Base-by-base conservation (phyloP, 2,113 vertebrate genomes). In the Mionectes macconnelli region DNA sequence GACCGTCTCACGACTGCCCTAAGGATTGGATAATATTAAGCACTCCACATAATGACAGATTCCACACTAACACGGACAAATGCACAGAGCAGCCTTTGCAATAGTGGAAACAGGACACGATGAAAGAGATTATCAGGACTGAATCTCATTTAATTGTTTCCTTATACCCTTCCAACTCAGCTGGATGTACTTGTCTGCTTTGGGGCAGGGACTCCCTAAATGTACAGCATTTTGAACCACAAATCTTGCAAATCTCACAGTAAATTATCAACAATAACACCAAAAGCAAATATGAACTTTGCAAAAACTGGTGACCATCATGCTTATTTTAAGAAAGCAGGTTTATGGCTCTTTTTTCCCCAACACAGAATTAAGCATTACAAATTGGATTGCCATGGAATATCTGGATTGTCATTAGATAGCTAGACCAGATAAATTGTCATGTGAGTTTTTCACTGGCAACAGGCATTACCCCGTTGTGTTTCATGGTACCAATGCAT, bases 41-140 rank as follows among this genome's bases (percentile, higher is more conserved):
- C 0, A 0, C 50, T 52, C 57, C 0, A 0, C 19, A 5, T 13
- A 17, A 64, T n/a, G 31, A 11, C 25, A 72, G 33, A 91, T 23
- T 60, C 44, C 33, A 25, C 5, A 4, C 15, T 57, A 66, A 33
- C 56, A 49, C 1, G 6, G 57, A 64, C 39, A 64, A 73, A 77
- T 0, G 7, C 60, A 69, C 13, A 57, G 5, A 59, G 44, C 14
- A 67, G 56, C 18, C 28, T 19, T 13, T 40, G 33, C 37, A 59
- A 33, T 27, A 76, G 8, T 14, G 87, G 67, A 56, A 75, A 78
- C 2, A 3, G 35, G 27, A 82, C 19, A 16, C 15, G 37, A 45
- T 20, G 20, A 66, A 84, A 75, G 27, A 63, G 8, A 35, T 19
- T 44, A 9, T 6, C 24, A 39, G 30, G 24, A 52, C 22, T 25